These are phyloP conservation scores for Mycogona germanica DNA, from an alignment of 2,888 invertebrate genomes.

Conservation along the genomic window DNA sequence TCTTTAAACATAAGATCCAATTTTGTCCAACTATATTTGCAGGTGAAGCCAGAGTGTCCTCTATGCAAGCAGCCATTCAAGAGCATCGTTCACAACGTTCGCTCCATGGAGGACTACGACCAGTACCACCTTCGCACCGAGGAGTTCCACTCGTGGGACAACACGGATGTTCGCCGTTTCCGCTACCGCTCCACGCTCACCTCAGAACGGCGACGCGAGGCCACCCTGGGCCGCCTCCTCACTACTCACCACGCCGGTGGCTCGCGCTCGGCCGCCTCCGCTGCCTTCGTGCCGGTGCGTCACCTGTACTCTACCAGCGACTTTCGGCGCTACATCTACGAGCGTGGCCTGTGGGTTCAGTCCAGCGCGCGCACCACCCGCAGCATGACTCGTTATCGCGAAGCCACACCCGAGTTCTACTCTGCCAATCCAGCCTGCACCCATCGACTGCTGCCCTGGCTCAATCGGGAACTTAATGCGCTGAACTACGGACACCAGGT, in stretches of 20 bases:
- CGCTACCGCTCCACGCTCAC: conserved; percentile 34
- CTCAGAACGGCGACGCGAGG: conserved; percentile 25
- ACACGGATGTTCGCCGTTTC: conserved; percentile 27
- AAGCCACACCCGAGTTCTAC: conserved; percentile 45
- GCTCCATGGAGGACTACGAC: conserved; percentile 75
- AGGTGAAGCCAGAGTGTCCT: conserved; percentile 88
- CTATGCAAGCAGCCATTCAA: conserved; percentile 85
- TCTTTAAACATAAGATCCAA: too few relatives aligned
- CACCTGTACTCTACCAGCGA: conserved; percentile 32
- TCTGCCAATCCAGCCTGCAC: conserved; percentile 56
- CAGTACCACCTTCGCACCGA: conserved; percentile 47
- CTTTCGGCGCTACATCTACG: conserved; percentile 59
- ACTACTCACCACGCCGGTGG: background rate
- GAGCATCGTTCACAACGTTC: conserved; percentile 84
- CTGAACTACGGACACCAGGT: conserved; percentile 40
- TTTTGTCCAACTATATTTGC: conserved; percentile 33
- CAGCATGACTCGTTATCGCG: conserved; percentile 45
- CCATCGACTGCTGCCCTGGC: conserved; percentile 74
- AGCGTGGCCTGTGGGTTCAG: conserved; percentile 58
- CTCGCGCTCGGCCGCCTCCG: conserved; percentile 20
- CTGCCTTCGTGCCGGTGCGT: background rate
- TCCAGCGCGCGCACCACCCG: conserved; percentile 49
- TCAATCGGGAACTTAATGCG: conserved; percentile 71
- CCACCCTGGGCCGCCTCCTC: conserved; percentile 7
- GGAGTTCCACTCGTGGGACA: conserved; percentile 21